Percentiles rank a stretch among this genome's conserved stretches.
Evolutionary conservation across 2,888 invertebrate genomes (phyloP).

Genomic region (Microplitis manilae): DNA sequence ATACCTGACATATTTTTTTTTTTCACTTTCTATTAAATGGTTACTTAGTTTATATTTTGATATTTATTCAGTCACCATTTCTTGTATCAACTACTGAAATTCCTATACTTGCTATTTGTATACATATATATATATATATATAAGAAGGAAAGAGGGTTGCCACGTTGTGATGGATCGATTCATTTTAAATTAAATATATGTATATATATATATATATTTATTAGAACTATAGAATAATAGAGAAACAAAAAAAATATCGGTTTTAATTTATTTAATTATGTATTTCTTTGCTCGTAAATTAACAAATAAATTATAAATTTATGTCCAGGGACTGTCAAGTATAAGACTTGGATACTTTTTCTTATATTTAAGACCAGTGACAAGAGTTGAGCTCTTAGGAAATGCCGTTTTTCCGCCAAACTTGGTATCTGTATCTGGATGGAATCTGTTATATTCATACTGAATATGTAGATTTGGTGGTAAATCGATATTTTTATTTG

Average conservation of each 20-base stretch:
- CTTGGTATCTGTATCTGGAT: constrained; percentile 82
- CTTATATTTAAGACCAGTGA: constrained; percentile 86
- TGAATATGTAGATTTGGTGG: constrained; percentile 92
- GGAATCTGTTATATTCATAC: constrained; percentile 85
- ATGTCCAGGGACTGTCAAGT: constrained; percentile 74
- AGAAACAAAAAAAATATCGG: no score
- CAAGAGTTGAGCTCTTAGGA: constrained; percentile 87
- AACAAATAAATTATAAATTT: constrained; percentile 12
- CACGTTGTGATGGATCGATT: constrained; percentile 58
- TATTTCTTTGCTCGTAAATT: not conserved
- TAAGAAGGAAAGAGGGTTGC: constrained; percentile 51
- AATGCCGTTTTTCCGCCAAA: constrained; percentile 88
- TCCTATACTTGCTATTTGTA: not conserved
- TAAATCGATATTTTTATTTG: constrained; percentile 79
- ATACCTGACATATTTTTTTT: constrained; percentile 59
- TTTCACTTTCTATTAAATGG: not conserved
- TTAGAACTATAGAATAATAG: no score
- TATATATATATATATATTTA: no score
- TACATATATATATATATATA: constrained; percentile 20
- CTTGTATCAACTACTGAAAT: not conserved
- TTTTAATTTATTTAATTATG: no score
- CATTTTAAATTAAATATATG: not conserved
- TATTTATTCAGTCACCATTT: not conserved
- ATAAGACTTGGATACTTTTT: constrained; percentile 85
- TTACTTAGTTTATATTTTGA: not conserved